Evolutionary conservation across 2,113 vertebrate species (phyloP).

Genomic region (Murina feae): DNA sequence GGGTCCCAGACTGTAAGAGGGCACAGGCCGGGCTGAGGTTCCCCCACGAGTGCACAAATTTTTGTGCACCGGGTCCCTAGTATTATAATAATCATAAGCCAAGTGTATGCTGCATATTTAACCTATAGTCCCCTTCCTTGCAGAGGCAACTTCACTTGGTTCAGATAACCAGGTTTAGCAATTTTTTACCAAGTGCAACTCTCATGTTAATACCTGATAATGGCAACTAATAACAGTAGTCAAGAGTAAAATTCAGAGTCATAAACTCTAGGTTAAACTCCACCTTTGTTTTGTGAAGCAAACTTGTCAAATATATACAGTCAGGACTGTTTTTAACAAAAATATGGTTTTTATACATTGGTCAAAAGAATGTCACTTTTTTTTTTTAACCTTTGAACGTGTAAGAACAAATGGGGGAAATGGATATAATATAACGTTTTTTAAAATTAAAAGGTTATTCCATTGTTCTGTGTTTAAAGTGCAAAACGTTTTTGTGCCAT

Average conservation of each 20-base stretch:
- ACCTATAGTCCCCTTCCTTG: not conserved
- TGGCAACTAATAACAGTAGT: not conserved
- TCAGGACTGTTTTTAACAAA: not conserved
- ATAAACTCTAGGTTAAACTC: not conserved
- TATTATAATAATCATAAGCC: not conserved
- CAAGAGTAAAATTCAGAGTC: not conserved
- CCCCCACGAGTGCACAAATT: no score
- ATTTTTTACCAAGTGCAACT: not conserved
- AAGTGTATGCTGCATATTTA: not conserved
- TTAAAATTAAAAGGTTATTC: constrained; percentile 30
- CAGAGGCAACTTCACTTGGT: not conserved
- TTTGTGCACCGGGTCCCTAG: no score
- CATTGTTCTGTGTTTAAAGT: not conserved
- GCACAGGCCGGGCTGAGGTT: no score
- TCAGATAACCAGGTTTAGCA: not conserved
- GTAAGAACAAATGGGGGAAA: not conserved
- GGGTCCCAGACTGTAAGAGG: no score
- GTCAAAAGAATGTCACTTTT: constrained; percentile 35
- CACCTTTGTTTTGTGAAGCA: not conserved
- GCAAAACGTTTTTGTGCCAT: constrained; percentile 9
- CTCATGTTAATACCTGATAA: not conserved
- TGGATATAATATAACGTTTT: not conserved
- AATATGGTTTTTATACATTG: not conserved
- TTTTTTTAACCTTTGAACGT: constrained; percentile 36
- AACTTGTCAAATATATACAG: not conserved